These are phyloP conservation scores for Drosophila ercepeae DNA, from an alignment of 1,140 invertebrate species.

Conservation along the genomic window DNA sequence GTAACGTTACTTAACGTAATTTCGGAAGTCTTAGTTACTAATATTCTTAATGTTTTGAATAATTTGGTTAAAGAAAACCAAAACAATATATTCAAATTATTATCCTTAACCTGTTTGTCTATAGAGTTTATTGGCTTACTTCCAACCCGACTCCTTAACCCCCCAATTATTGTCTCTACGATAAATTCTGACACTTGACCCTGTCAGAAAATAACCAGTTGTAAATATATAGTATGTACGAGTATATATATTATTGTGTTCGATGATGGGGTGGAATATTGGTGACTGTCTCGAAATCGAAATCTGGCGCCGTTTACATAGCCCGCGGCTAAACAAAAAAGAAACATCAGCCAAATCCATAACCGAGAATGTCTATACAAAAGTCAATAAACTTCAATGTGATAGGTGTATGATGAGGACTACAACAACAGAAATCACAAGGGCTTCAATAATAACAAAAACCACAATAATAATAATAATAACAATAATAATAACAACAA, in stretches of 20 bases:
- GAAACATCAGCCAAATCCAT: conserved; percentile 72
- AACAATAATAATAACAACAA: conserved; percentile 20
- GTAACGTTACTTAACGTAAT: too few species aligned
- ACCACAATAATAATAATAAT: conserved; percentile 34
- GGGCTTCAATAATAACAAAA: conserved; percentile 29
- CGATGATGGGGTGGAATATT: conserved; percentile 39
- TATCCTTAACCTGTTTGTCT: too few species aligned
- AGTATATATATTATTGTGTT: background rate
- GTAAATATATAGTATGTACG: conserved; percentile 18
- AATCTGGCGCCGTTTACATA: conserved; percentile 78
- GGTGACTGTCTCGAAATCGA: conserved; percentile 70
- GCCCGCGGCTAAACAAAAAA: conserved; percentile 73
- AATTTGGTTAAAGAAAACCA: too few species aligned
- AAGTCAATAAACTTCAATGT: conserved; percentile 74
- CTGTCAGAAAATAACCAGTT: conserved; percentile 76
- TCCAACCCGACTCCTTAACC: conserved; percentile 8
- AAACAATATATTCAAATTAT: too few species aligned
- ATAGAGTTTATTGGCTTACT: too few species aligned
- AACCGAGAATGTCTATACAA: conserved; percentile 54
- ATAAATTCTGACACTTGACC: conserved; percentile 67
- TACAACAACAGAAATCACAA: conserved; percentile 27
- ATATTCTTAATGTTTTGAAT: too few species aligned
- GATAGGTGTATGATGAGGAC: conserved; percentile 48
- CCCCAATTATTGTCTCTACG: conserved; percentile 12
- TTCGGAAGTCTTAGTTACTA: too few species aligned